Base-by-base conservation (phyloP, 2,113 vertebrate species). In the Rana temporaria region DNA sequence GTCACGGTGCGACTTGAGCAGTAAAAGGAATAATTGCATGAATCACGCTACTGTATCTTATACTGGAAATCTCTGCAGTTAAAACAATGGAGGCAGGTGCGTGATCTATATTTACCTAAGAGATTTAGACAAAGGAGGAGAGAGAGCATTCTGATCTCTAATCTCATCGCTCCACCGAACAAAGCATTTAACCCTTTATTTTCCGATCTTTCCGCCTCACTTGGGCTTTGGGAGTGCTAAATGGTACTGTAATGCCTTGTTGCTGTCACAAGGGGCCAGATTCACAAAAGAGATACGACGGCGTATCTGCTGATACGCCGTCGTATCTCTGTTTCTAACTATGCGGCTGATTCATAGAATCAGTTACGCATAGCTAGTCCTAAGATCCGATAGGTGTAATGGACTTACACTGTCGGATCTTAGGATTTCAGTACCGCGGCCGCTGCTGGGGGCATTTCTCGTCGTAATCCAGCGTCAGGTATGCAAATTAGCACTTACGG, bases 51-150 rank as follows among this genome's bases (percentile, higher is more conserved):
- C n/a, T 73, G 60, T 64, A 63, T 64, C 22, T 77, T 24, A 38
- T 64, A 68, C 14, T 6, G 19, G 57, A 52, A 81, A 63, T 32
- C 59, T 53, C 52, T 16, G 48, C 38, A 22, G 65, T 24, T 26
- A 55, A 66, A 18, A 74, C 22, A 73, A 66, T 74, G 26, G 79
- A 24, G 18, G 48, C 79, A 74, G 79, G 69, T 82, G 79, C 79
- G 18, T 16, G 63, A 56, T 55, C 42, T 65, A 56, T 22, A 80
- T 70, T 60, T 70, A 69, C 55, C 53, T 59, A 24, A 6, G 42
- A 53, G n/a, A 53, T 20, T 78, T 55, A 64, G 42, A 77, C n/a
- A 63, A 77, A 77, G 66, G 66, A 70, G 30, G 78, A 70, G 70
- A 81, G 30, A 34, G 42, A 69, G 60, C 59, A 73, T 19, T n/a